Base-by-base conservation (phyloP, 2,113 vertebrate species). In the Sylvicapra grimmia region DNA sequence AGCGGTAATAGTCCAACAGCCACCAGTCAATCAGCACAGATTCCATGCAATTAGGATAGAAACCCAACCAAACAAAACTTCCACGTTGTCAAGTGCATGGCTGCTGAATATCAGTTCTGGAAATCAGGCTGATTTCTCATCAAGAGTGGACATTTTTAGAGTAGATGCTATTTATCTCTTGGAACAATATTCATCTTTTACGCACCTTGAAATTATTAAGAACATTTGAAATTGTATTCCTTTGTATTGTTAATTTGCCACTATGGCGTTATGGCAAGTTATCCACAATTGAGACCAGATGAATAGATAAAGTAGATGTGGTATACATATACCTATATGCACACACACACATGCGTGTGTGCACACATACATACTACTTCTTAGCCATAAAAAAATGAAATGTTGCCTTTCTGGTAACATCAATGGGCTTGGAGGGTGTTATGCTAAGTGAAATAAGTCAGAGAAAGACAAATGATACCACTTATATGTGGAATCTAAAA, bases 261-360 rank as follows among this genome's bases (percentile, higher is more conserved):
- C 18, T 82, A 18, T 0, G 2, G 19, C 3, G 1, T 72, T 72
- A 23, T 40, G 19, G 68, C 68, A 72, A 72, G 68, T 13, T 23
- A 23, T 75, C 36, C 21, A 25, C 36, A 75, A 6, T n/a, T 10
- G 49, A 33, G 49, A 53, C 49, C 79, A 82, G 80, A 84, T n/a
- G 51, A 84, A 84, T 8, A 33, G 49, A 80, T 80, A 33, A 80
- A 51, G 27, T 16, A 80, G 79, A 33, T 31, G 79, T 33, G 79
- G 16, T 31, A 49, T 51, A 33, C 29, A 80, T 80, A 8, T 36
- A 8, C 25, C 29, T 3, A 21, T 13, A 47, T 44, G 27, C 27
- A 49, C 40, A 15, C 15, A 80, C 75, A 79, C 11, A 19, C 10
- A 5, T 4, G 4, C 9, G 8, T 5, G 51, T 3, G 14, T 0